These are phyloP conservation scores for Macheiramphus alcinus DNA, from an alignment of 2,113 vertebrate genomes.

Conservation along the genomic window DNA sequence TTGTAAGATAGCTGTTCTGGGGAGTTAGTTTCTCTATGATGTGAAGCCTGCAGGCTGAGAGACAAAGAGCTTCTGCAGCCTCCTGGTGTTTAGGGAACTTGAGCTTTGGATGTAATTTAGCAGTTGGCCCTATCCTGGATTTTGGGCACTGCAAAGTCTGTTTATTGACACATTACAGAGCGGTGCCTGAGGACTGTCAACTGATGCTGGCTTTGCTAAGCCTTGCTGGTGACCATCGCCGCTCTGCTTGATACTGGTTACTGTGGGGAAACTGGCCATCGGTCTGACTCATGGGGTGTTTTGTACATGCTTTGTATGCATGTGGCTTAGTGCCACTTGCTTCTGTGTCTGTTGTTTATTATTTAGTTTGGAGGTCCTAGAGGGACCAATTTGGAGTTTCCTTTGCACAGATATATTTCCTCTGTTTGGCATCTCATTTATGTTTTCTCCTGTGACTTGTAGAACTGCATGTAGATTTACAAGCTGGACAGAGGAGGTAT, in stretches of 20 bases:
- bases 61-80: neutral
- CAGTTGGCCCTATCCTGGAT: neutral
- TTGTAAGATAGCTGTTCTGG: neutral
- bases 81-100: neutral
- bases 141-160: neutral
- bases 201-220: neutral
- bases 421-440: neutral
- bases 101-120: neutral
- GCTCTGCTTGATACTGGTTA: neutral
- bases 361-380: neutral
- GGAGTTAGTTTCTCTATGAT: neutral
- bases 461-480: neutral
- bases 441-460: neutral
- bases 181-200: neutral
- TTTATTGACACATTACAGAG: too few species aligned
- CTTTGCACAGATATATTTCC: neutral
- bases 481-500: neutral
- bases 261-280: neutral
- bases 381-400: neutral
- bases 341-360: neutral
- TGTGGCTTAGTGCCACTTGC: neutral
- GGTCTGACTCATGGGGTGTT: neutral
- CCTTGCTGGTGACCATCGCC: neutral
- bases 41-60: neutral
- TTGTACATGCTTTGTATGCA: neutral